Evolutionary conservation across 1,140 invertebrate species (phyloP), one percentile per base, ranked within the genome.

Genomic region (Sycobia sp.): DNA sequence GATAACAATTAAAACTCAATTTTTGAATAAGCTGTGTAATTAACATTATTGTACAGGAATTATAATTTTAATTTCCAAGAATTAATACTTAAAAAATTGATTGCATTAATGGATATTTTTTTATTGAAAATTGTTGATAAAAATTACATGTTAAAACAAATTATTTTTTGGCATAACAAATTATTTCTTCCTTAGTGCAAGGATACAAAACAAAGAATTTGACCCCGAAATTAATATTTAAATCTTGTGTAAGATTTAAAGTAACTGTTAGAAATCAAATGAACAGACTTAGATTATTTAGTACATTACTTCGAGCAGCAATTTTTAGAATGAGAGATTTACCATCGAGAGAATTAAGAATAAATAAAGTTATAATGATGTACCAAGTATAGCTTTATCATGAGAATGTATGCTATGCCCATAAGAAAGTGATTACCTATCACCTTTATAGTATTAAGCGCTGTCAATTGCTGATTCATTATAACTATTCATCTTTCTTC

Each of bases 391-490:
- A n/a, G 41, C 47, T 58, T 56, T 54, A 46, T 55, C 29, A 18
- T 58, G 22, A 29, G 32, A 16, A 50, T 44, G 55, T 57, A 44
- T 50, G 54, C 46, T 57, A 32, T 41, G 20, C 14, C 25, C 25
- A 56, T 36, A 36, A 57, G 20, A 57, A 38, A 23, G 54, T 64
- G 44, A 65, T 59, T 59, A 11, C 49, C 36, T 38, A 20, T 46
- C 50, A 62, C 60, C 32, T 59, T 57, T 54, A 53, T 65, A 65
- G 55, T 65, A 65, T 58, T 65, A 65, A 65, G 62, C 55, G 47
- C 62, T 59, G 53, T 58, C 32, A 51, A 27, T 65, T 53, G 36
- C 47, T 65, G 54, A 65, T 58, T 51, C 53, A 34, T 57, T 49
- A 54, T 53, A 29, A 32, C 10, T 51, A 62, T 46, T 62, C 46